Conservation (phyloP, 92 coral and sea anemone species). For the Umimayanthus kanabou region DNA sequence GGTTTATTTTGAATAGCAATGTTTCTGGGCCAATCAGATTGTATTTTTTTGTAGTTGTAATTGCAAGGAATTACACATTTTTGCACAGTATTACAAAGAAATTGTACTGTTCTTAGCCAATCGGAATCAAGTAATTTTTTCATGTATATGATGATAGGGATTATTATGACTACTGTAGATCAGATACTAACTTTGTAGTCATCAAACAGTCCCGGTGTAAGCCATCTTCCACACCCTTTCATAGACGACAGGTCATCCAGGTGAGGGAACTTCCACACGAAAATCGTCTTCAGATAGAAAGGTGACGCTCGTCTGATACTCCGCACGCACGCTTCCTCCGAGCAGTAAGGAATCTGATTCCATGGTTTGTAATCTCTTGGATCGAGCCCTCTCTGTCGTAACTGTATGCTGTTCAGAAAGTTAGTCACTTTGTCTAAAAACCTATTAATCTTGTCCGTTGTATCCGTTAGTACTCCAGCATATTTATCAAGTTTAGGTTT, state of each 20-base stretch:
- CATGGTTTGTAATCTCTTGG: constrained; percentile 74
- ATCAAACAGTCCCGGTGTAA: constrained; percentile 92
- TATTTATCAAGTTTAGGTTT: constrained; percentile 77
- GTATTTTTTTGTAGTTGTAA: too few relatives aligned
- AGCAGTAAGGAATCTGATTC: constrained; percentile 80
- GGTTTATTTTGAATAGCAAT: too few relatives aligned
- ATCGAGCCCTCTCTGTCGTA: constrained; percentile 88
- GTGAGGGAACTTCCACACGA: constrained; percentile 94
- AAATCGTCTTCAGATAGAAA: constrained; percentile 70
- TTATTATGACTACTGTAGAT: too few relatives aligned
- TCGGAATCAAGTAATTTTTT: too few relatives aligned
- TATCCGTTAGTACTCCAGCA: constrained; percentile 61
- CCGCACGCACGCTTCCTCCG: constrained; percentile 77
- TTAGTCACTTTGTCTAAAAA: constrained; percentile 77
- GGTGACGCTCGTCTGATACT: constrained; percentile 75
- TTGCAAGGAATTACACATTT: too few relatives aligned
- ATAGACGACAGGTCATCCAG: constrained; percentile 93
- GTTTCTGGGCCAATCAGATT: too few relatives aligned
- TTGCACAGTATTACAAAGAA: too few relatives aligned
- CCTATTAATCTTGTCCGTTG: constrained; percentile 63
- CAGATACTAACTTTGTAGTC: constrained; percentile 82
- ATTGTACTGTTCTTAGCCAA: too few relatives aligned
- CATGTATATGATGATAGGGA: too few relatives aligned
- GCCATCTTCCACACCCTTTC: constrained; percentile 76
- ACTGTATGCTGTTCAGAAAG: constrained; percentile 78